Evolutionary conservation across 2,797 vertebrate species (phyloP).

Genomic region (Mustela erminea): DNA sequence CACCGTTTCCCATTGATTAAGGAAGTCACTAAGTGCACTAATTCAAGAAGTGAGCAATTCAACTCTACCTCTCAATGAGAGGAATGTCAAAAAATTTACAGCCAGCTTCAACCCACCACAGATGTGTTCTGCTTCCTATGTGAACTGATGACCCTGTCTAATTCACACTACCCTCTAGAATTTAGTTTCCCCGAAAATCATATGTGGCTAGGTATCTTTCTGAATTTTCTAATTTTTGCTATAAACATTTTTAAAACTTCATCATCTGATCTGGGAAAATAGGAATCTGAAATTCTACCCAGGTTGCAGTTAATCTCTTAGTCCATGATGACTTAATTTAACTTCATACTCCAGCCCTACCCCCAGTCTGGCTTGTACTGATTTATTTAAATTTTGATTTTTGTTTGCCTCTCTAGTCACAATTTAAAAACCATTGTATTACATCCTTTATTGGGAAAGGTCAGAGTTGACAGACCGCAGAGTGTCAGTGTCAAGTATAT

Average conservation of each 20-base stretch:
- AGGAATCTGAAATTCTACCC: neutral
- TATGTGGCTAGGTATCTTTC: neutral
- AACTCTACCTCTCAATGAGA: neutral
- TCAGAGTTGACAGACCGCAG: no score
- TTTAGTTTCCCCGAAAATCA: neutral
- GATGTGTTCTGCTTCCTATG: neutral
- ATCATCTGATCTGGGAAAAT: neutral
- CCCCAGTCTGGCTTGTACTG: neutral
- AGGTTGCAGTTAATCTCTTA: neutral
- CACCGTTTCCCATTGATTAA: neutral
- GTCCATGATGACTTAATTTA: neutral
- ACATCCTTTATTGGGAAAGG: no score
- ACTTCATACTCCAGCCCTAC: neutral
- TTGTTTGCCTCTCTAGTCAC: neutral
- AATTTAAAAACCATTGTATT: no score
- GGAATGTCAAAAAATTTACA: neutral
- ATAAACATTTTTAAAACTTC: slow-evolving; percentile 28
- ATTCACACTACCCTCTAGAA: neutral
- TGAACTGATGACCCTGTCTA: neutral
- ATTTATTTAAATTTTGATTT: neutral
- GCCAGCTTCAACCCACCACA: neutral
- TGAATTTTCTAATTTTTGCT: neutral
- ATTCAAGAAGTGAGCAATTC: neutral
- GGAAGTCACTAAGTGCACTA: neutral
- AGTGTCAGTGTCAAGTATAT: no score